phyloP scores from a whole-genome alignment of 2,113 vertebrate genomes.

The Tragelaphus imberbis region DNA sequence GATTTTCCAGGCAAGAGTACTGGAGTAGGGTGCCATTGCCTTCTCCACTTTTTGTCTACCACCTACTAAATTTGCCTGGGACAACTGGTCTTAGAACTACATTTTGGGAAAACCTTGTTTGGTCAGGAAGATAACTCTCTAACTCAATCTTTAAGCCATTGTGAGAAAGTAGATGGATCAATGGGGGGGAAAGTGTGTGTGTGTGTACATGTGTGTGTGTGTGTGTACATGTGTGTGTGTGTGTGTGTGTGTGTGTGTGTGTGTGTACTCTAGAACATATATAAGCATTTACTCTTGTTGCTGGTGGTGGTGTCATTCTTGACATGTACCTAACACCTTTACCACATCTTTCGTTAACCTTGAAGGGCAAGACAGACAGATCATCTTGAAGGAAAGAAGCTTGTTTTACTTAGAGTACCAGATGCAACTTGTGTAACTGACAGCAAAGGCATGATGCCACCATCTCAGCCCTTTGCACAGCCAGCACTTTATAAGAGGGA shows the following conservation, averaged over 20 bases:
- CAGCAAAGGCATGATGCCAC: background rate
- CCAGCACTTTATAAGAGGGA: background rate
- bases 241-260: background rate
- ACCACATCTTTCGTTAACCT: background rate
- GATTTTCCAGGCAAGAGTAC: too few relatives aligned
- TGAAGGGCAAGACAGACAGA: background rate
- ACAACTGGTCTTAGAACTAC: background rate
- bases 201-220: background rate
- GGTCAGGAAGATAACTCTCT: background rate
- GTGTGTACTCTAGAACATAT: background rate
- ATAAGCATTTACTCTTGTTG: background rate
- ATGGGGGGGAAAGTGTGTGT: rapidly evolving
- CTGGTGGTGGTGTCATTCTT: background rate
- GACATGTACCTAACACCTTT: background rate
- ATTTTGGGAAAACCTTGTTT: background rate
- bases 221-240: background rate
- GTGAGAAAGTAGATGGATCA: background rate
- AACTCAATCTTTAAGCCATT: background rate
- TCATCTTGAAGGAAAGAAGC: background rate
- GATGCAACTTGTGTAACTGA: background rate
- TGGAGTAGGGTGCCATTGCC: too few relatives aligned
- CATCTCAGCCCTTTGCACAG: background rate
- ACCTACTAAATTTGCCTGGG: background rate
- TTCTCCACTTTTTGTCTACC: background rate
- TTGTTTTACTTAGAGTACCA: background rate